phyloP scores from a whole-genome alignment of 2,888 invertebrate genomes.

The Mesoligia furuncula region DNA sequence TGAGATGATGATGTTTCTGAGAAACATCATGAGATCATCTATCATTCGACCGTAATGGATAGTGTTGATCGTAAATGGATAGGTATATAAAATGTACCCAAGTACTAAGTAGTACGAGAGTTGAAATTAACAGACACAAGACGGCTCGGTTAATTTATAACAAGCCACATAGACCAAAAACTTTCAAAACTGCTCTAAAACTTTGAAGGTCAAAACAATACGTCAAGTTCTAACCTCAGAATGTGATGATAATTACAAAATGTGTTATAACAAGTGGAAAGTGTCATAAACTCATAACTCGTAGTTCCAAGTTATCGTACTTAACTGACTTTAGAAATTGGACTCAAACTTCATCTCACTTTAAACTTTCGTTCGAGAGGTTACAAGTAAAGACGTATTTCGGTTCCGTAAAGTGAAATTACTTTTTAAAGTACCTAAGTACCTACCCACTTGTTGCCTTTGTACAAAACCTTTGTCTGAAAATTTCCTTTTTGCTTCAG shows the following conservation, averaged over 20 bases:
- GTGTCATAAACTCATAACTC: conserved; percentile 37
- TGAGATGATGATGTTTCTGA: background rate
- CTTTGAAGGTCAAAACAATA: conserved; percentile 2
- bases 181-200: conserved; percentile 1
- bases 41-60: background rate
- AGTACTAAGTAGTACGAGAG: background rate
- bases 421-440: conserved; percentile 45
- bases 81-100: background rate
- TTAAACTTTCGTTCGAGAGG: conserved; percentile 34
- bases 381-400: conserved; percentile 29
- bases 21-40: background rate
- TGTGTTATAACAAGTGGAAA: conserved; percentile 38
- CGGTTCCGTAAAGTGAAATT: conserved; percentile 42
- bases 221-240: conserved; percentile 27
- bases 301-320: conserved; percentile 27
- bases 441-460: conserved; percentile 47
- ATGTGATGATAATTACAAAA: conserved; percentile 39
- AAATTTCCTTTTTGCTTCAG: conserved; percentile 35
- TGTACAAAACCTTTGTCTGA: conserved; percentile 29
- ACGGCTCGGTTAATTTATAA: background rate
- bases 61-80: background rate
- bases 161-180: background rate
- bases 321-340: conserved; percentile 30
- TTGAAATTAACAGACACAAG: background rate
- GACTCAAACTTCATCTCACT: conserved; percentile 27